Percentiles rank a stretch among this genome's conserved stretches.
Conservation (phyloP, 2,888 invertebrate species). For the Limnephilus marmoratus region DNA sequence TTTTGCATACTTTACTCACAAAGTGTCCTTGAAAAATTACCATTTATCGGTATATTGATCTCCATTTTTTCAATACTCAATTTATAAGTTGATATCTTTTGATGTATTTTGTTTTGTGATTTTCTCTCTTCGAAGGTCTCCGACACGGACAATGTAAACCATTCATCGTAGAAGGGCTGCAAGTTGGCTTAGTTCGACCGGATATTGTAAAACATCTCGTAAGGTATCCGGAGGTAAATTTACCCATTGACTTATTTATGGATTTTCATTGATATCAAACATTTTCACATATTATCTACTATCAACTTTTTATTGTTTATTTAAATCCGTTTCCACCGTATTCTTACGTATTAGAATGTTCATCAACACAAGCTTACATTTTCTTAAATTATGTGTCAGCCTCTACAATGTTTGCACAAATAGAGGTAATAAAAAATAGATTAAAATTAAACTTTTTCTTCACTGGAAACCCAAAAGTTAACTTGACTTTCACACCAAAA, state of each 20-base stretch:
- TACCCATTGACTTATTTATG: conserved; percentile 7
- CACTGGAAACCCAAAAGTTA: too few relatives aligned
- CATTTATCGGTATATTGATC: conserved; percentile 58
- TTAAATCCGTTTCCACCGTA: not conserved
- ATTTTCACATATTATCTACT: conserved; percentile 58
- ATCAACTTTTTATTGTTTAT: not conserved
- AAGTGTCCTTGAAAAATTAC: conserved; percentile 34
- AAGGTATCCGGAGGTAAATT: conserved; percentile 87
- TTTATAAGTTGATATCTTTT: conserved; percentile 65
- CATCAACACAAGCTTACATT: not conserved
- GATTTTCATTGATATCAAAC: not conserved
- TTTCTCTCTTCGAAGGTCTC: conserved; percentile 59
- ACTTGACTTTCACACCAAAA: too few relatives aligned
- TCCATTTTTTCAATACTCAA: conserved; percentile 58
- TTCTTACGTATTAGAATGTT: not conserved
- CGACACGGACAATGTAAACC: conserved; percentile 81
- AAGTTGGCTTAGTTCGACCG: conserved; percentile 91
- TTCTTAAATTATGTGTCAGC: not conserved
- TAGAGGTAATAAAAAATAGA: not conserved
- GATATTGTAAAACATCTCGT: conserved; percentile 89
- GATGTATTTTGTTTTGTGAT: conserved; percentile 23
- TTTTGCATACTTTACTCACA: not conserved
- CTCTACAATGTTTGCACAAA: not conserved
- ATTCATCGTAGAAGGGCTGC: conserved; percentile 91
- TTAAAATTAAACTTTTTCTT: too few relatives aligned